These are phyloP conservation scores for Scaptomyza hsui DNA, from an alignment of 1,140 invertebrate genomes.

Conservation along the genomic window DNA sequence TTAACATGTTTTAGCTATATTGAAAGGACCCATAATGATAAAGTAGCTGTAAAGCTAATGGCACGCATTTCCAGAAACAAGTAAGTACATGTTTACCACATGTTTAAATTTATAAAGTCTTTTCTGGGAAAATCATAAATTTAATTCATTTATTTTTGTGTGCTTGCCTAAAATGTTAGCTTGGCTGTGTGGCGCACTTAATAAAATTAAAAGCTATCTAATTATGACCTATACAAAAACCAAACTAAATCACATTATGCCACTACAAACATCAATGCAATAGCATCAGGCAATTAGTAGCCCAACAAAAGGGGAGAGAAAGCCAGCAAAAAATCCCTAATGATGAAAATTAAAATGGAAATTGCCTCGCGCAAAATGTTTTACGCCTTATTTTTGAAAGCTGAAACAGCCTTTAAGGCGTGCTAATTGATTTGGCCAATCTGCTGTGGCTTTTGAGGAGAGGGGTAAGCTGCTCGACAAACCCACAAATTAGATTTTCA, in stretches of 20 bases:
- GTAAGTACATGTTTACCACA: not conserved
- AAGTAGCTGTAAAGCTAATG: not conserved
- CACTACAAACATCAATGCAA: conserved; percentile 23
- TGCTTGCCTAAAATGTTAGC: not conserved
- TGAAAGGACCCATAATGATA: conserved; percentile 1
- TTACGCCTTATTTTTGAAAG: conserved; percentile 38
- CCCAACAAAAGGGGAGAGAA: conserved; percentile 3
- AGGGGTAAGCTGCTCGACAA: not conserved
- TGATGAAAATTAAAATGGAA: conserved; percentile 57
- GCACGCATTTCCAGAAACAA: not conserved
- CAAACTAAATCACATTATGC: conserved; percentile 19
- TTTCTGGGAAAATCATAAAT: not conserved
- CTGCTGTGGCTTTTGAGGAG: conserved; percentile 3
- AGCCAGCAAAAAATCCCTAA: conserved; percentile 24
- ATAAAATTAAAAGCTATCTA: conserved; percentile 45
- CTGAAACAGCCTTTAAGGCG: conserved; percentile 28
- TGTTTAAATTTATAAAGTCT: not conserved
- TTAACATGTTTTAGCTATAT: not conserved
- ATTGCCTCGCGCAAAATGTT: conserved; percentile 55
- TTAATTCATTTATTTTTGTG: conserved; percentile 23
- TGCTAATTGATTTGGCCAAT: conserved; percentile 60
- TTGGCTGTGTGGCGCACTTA: conserved; percentile 17
- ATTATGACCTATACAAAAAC: conserved; percentile 38
- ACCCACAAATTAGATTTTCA: conserved; percentile 4
- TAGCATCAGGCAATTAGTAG: conserved; percentile 46